Conservation (phyloP, 2,797 vertebrate species). For the Hephaestus fuliginosus region DNA sequence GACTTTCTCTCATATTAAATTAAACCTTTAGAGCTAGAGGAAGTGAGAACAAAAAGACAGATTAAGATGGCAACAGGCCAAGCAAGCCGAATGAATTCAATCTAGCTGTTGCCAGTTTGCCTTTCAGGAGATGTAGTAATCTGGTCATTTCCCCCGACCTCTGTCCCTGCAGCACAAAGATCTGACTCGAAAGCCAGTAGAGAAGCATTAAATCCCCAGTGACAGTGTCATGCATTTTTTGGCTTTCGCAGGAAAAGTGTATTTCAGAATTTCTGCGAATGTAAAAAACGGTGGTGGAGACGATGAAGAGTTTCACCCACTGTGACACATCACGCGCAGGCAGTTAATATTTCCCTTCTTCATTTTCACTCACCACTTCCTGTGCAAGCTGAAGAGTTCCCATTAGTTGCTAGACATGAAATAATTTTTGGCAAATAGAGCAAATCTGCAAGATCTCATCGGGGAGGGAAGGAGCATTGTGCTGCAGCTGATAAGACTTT, state of each 20-base stretch:
- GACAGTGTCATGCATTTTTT: neutral
- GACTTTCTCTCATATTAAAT: slow-evolving; percentile 57
- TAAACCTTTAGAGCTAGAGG: slow-evolving; percentile 18
- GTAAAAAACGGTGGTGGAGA: neutral
- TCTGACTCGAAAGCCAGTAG: neutral
- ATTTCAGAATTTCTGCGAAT: slow-evolving; percentile 1
- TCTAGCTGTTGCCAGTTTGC: neutral
- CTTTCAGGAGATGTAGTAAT: neutral
- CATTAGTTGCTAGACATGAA: neutral
- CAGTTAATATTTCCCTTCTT: neutral
- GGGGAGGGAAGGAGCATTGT: neutral
- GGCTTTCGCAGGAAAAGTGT: neutral
- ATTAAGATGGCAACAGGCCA: slow-evolving; percentile 1
- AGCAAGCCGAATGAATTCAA: neutral
- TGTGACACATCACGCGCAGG: neutral
- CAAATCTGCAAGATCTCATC: slow-evolving; percentile 1
- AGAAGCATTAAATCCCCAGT: slow-evolving; percentile 2
- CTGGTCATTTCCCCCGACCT: neutral
- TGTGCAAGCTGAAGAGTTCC: neutral
- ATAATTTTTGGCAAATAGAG: slow-evolving; percentile 13
- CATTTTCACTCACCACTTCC: slow-evolving; percentile 14
- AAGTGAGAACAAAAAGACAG: slow-evolving; percentile 2
- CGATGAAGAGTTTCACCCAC: neutral
- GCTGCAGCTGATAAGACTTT: slow-evolving; percentile 11
- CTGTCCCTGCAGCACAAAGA: neutral